A percentile compares a stretch with the other conserved stretches of the same genome.
Conservation (phyloP, 2,113 vertebrate genomes). For the Aspiorhynchus laticeps region DNA sequence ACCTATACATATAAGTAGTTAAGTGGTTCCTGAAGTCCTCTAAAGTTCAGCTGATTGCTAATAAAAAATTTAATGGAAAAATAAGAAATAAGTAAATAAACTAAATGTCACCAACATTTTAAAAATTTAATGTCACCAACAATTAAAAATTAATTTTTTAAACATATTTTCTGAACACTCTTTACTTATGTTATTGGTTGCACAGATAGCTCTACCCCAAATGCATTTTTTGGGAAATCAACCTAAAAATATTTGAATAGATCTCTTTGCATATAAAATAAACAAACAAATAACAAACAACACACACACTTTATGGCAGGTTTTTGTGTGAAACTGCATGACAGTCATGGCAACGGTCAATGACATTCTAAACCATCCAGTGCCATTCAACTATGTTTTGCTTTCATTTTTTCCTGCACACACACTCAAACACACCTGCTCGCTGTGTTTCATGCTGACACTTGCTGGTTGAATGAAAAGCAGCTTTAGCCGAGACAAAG, state of each 20-base stretch:
- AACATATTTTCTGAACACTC: not conserved
- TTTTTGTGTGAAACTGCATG: not conserved
- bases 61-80: no score
- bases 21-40: no score
- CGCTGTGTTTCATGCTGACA: conserved; percentile 61
- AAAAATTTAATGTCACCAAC: no score
- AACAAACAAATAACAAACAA: not conserved
- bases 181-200: not conserved
- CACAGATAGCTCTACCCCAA: not conserved
- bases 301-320: not conserved
- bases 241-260: not conserved
- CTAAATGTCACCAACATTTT: no score
- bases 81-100: no score
- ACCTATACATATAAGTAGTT: no score
- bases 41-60: no score
- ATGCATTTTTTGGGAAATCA: not conserved
- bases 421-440: conserved; percentile 33
- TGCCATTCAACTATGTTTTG: not conserved
- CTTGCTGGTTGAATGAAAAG: conserved; percentile 71
- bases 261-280: not conserved
- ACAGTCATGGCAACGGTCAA: not conserved
- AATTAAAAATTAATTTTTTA: no score
- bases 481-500: conserved; percentile 71
- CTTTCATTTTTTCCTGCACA: not conserved
- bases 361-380: not conserved